phyloP scores from a whole-genome alignment of 2,888 invertebrate species.

The Epistrophe grossulariae region DNA sequence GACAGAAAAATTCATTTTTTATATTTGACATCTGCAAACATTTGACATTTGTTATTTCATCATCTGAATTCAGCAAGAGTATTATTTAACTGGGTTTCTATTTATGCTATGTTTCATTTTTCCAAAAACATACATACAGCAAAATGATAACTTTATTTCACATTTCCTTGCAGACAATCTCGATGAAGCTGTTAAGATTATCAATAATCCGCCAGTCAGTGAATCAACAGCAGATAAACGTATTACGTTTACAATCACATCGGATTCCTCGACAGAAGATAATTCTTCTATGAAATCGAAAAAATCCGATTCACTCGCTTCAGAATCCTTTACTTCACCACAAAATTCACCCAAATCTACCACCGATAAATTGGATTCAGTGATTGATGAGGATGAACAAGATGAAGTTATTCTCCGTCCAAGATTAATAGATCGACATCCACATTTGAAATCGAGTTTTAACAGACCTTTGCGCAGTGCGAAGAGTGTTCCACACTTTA shows the following conservation, averaged over 20 bases:
- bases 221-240: conserved; percentile 79
- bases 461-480: conserved; percentile 81
- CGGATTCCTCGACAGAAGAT: conserved; percentile 81
- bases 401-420: conserved; percentile 82
- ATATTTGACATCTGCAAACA: not conserved
- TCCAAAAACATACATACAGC: not conserved
- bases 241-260: conserved; percentile 81
- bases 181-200: conserved; percentile 49
- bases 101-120: not conserved
- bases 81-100: not conserved
- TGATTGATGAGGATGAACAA: conserved; percentile 54
- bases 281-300: conserved; percentile 80
- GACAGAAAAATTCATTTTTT: too few relatives aligned
- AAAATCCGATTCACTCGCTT: conserved; percentile 77
- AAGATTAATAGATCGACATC: conserved; percentile 80
- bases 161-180: conserved; percentile 62
- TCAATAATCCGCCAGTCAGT: conserved; percentile 37
- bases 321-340: conserved; percentile 65
- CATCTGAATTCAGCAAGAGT: not conserved
- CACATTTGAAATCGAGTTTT: conserved; percentile 78
- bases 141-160: conserved; percentile 4
- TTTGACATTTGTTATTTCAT: not conserved
- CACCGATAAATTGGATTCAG: conserved; percentile 31
- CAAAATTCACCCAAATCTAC: conserved; percentile 30
- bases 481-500: conserved; percentile 83